Percentiles rank a stretch among this genome's conserved stretches.
Evolutionary conservation across 2,113 vertebrate species (phyloP).

Genomic region (Cranoglanis bouderius): DNA sequence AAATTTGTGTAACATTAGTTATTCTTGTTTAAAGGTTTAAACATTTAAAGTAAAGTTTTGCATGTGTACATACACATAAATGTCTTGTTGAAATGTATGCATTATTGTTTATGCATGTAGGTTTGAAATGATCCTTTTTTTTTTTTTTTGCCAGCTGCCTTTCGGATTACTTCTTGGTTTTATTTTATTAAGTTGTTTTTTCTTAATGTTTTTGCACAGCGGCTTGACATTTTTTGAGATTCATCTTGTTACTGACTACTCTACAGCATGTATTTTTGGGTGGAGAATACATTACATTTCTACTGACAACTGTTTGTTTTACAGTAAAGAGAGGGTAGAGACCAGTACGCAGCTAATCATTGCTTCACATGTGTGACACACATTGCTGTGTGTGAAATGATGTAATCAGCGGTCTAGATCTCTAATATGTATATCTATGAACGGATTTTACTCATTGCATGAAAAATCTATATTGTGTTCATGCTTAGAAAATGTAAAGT

Average conservation of each 20-base stretch:
- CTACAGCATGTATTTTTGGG: too few relatives aligned
- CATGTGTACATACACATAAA: too few relatives aligned
- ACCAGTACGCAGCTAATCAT: neutral
- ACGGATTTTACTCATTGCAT: neutral
- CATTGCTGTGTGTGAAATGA: neutral
- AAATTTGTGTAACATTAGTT: too few relatives aligned
- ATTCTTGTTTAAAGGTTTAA: too few relatives aligned
- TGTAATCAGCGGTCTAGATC: neutral
- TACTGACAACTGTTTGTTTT: neutral
- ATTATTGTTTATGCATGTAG: neutral
- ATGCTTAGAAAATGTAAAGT: neutral
- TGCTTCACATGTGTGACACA: neutral
- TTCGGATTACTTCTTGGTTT: too few relatives aligned
- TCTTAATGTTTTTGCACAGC: too few relatives aligned
- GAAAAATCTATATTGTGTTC: neutral
- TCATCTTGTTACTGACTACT: neutral
- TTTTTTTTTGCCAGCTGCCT: too few relatives aligned
- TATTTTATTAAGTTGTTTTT: neutral
- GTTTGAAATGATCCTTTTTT: neutral
- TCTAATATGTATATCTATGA: neutral
- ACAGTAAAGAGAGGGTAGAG: neutral
- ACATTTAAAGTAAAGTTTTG: too few relatives aligned
- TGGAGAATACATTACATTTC: too few relatives aligned
- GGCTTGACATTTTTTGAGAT: neutral
- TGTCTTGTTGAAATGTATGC: neutral